phyloP scores from a whole-genome alignment of 2,113 vertebrate genomes.

The Solenodon paradoxus region DNA sequence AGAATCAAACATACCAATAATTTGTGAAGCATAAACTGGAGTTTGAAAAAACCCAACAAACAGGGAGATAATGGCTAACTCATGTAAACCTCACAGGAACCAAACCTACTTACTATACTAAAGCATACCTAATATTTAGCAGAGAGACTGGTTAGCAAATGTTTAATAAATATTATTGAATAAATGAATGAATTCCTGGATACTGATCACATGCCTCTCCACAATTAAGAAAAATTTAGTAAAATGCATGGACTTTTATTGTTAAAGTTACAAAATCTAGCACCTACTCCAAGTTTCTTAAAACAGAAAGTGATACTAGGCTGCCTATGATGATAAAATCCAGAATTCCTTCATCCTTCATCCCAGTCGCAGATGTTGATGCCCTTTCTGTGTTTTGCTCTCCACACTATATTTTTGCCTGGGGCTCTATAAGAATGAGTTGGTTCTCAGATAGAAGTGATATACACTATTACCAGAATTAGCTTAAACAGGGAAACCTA shows the following conservation, averaged over 20 bases:
- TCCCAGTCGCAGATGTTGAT: background rate
- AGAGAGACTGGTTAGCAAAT: background rate
- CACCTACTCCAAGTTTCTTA: background rate
- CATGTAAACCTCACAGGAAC: background rate
- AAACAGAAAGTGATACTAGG: background rate
- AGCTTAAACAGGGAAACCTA: background rate
- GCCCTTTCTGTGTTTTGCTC: background rate
- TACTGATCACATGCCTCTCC: background rate
- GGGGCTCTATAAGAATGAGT: background rate
- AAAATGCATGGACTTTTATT: background rate
- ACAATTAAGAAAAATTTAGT: background rate
- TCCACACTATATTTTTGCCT: background rate
- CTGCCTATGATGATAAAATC: background rate
- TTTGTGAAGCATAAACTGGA: background rate
- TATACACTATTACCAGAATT: background rate
- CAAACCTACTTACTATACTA: background rate
- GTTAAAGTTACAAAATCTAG: background rate
- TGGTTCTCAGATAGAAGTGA: background rate
- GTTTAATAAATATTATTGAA: background rate
- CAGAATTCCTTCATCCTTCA: background rate
- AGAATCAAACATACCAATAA: constrained; percentile 41
- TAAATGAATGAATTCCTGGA: background rate
- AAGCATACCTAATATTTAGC: background rate
- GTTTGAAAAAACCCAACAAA: background rate
- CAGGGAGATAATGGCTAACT: background rate